Conservation (phyloP, 1,140 invertebrate species). For the Aphelenchoides fujianensis region DNA sequence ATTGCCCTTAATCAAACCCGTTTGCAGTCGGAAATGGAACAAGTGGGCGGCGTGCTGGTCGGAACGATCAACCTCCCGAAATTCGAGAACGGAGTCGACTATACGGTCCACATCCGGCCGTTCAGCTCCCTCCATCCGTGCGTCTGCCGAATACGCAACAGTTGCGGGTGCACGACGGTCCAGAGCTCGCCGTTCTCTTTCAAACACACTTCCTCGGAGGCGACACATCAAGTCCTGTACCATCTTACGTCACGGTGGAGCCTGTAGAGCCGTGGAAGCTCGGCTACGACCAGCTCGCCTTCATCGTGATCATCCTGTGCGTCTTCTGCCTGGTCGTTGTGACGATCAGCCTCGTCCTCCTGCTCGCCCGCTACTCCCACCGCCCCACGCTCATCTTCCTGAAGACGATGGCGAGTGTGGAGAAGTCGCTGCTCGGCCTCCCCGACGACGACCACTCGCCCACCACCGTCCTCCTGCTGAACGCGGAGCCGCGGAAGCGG, state of each 20-base stretch:
- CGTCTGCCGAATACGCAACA: background rate
- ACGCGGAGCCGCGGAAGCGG: slow-evolving; percentile 2
- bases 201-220: too few relatives aligned
- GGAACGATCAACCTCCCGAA: slow-evolving; percentile 4
- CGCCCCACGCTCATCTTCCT: background rate
- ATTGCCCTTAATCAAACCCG: background rate
- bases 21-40: slow-evolving; percentile 6
- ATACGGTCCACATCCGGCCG: slow-evolving; percentile 9
- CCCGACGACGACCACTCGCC: background rate
- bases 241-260: too few relatives aligned
- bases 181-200: background rate
- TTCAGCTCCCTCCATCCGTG: background rate
- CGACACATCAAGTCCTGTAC: too few relatives aligned
- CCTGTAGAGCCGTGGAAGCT: too few relatives aligned
- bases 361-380: background rate
- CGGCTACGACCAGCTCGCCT: background rate
- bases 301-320: background rate
- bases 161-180: slow-evolving; percentile 1
- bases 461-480: slow-evolving; percentile 5
- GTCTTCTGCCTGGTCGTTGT: background rate
- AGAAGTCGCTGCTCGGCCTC: background rate
- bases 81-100: background rate
- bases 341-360: background rate
- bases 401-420: background rate
- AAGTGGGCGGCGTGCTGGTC: slow-evolving; percentile 5